Evolutionary conservation across 2,888 invertebrate genomes (phyloP).

Genomic region (Caenorhabditis macrosperma): DNA sequence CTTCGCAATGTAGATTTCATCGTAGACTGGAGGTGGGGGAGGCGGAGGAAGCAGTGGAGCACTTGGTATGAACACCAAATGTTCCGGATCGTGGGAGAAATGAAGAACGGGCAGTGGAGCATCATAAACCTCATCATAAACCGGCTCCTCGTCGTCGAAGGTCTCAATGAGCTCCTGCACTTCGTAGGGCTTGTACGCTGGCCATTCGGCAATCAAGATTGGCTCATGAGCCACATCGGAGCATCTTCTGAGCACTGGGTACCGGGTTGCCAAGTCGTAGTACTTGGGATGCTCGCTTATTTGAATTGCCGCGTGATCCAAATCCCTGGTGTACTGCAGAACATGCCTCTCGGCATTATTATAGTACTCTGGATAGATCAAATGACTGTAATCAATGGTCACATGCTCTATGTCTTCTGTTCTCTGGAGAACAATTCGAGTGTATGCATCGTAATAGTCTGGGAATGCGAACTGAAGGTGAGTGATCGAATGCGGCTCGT

Average conservation of each 20-base stretch:
- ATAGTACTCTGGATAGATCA: constrained; percentile 21
- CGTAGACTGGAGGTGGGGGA: constrained; percentile 23
- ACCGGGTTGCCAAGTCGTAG: constrained; percentile 28
- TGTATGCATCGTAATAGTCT: constrained; percentile 24
- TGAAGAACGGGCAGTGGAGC: constrained; percentile 8
- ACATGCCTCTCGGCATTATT: constrained; percentile 8
- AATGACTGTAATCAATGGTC: not conserved
- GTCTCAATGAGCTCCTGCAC: constrained; percentile 23
- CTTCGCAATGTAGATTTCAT: constrained; percentile 5
- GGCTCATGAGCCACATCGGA: constrained; percentile 21
- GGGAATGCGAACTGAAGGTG: constrained; percentile 20
- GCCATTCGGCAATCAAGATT: constrained; percentile 16
- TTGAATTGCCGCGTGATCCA: constrained; percentile 17
- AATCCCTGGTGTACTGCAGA: constrained; percentile 18
- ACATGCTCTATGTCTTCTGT: constrained; percentile 13
- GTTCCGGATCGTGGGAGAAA: constrained; percentile 7
- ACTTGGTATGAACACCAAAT: constrained; percentile 4
- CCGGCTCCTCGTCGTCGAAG: constrained; percentile 35
- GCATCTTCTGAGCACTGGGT: constrained; percentile 5
- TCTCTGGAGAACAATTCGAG: constrained; percentile 12
- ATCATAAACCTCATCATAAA: constrained; percentile 40
- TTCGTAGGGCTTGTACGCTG: constrained; percentile 32
- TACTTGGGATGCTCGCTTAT: constrained; percentile 12
- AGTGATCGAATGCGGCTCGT: constrained; percentile 11
- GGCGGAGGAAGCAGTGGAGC: constrained; percentile 25